Evolutionary conservation across 2,113 vertebrate genomes (phyloP), one percentile per base, ranked within the genome.

Genomic region (Chaetorhynchus papuensis): DNA sequence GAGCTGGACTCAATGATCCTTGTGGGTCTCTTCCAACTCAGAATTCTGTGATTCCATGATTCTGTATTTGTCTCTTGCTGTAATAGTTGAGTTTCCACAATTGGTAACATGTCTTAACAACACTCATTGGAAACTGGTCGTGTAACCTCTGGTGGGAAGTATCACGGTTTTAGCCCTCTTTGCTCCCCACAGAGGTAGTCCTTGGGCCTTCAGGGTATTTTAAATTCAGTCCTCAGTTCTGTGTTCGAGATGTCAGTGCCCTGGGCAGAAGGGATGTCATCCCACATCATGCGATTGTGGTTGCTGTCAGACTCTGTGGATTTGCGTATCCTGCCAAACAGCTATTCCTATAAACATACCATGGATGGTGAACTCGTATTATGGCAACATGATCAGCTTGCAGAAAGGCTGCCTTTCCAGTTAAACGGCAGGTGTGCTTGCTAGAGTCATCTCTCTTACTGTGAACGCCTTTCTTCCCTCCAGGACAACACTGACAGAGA

Each of bases 1-100:
- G 11, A 44, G 11, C 0, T 37, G 37, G 27, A 86, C 22, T 52
- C 0, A 0, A 15, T 22, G 17, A 37, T 44, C 37, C 27, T 52
- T 33, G 33, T 0, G 2, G 18, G 15, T 69, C 45, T 52, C 63
- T 44, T 77, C 54, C 72, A 45, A 33, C 12, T 10, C 27, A 28
- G 45, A 60, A 44, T 28, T 60, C 42, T 41, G 28, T 47, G 50
- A 41, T 74, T 71, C 39, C 52, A 16, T 53, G 41, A 47, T 27
- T 39, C 17, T 54, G 4, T 56, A 6, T 44, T 72, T 64, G 18
- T 52, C 30, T 78, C 27, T 39, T 59, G 7, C 33, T 54, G 22
- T 11, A 78, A 33, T 3, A 53, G 6, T 20, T 37, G 33, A 15
- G 5, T 65, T 74, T 60, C 56, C 39, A 59, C 13, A 45, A 26